A percentile compares a stretch with the other conserved stretches of the same genome.
phyloP scores from a whole-genome alignment of 2,888 invertebrate genomes.

The Acleris sparsana region DNA sequence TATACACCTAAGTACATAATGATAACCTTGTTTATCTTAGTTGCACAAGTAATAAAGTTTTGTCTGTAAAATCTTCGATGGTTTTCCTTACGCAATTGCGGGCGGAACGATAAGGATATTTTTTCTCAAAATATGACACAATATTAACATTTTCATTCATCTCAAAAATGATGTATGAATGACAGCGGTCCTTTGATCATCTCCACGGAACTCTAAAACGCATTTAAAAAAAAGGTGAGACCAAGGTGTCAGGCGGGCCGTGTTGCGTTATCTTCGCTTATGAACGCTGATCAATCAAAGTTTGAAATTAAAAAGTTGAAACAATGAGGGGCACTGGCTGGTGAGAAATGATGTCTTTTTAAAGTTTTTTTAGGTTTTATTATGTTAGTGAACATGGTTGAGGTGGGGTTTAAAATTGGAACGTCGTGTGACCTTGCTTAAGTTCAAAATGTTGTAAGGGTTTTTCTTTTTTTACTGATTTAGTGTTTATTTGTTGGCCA shows the following conservation, averaged over 20 bases:
- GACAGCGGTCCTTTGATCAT: not conserved
- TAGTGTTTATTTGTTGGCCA: slow-evolving; percentile 1
- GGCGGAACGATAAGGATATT: no score
- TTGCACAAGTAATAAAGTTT: no score
- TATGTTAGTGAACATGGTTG: slow-evolving; percentile 28
- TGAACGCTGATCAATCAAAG: slow-evolving; percentile 74
- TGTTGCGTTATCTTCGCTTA: slow-evolving; percentile 69
- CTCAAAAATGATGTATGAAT: not conserved
- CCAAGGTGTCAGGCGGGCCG: slow-evolving; percentile 63
- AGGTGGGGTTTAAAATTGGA: slow-evolving; percentile 27
- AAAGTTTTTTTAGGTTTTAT: slow-evolving; percentile 29
- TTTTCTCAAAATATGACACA: no score
- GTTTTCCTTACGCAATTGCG: no score
- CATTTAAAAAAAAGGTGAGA: slow-evolving; percentile 42
- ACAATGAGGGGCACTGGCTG: slow-evolving; percentile 57
- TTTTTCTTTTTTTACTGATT: not conserved
- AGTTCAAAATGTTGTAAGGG: slow-evolving; percentile 14
- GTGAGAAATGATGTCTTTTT: slow-evolving; percentile 38
- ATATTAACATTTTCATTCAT: no score
- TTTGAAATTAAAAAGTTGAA: slow-evolving; percentile 65
- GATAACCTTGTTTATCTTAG: no score
- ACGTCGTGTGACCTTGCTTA: slow-evolving; percentile 24
- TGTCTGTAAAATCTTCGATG: no score
- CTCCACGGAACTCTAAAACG: slow-evolving; percentile 20
- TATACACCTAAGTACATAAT: no score